Evolutionary conservation across 2,797 vertebrate genomes (phyloP).

Genomic region (Cyclura pinguis): DNA sequence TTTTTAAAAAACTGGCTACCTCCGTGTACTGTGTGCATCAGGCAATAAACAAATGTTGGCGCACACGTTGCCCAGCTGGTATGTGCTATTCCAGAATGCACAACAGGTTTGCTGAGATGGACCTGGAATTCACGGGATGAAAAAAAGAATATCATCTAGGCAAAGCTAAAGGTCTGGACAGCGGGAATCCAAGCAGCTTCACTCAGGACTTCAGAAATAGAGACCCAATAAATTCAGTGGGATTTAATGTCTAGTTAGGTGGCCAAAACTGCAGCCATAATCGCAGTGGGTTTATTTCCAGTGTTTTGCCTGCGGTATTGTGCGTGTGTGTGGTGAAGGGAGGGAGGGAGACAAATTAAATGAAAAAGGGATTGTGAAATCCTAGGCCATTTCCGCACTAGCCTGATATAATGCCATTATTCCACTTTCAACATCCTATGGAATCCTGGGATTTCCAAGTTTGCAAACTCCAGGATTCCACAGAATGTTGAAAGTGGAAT

Average conservation of each 20-base stretch:
- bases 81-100: neutral
- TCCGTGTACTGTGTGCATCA: neutral
- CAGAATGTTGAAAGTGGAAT: too few relatives aligned
- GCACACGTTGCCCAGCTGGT: neutral
- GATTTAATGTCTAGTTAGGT: neutral
- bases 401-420: too few relatives aligned
- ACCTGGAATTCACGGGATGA: neutral
- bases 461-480: too few relatives aligned
- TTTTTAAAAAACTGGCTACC: neutral
- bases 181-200: neutral
- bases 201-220: neutral
- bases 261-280: neutral
- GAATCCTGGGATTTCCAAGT: too few relatives aligned
- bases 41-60: neutral
- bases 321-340: too few relatives aligned
- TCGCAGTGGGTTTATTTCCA: too few relatives aligned
- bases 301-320: too few relatives aligned
- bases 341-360: fast-evolving
- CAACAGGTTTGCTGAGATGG: neutral
- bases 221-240: neutral
- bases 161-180: neutral
- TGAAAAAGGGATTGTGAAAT: fast-evolving
- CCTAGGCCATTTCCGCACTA: too few relatives aligned
- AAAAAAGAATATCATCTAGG: neutral
- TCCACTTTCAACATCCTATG: too few relatives aligned